Conservation (phyloP, 2,797 vertebrate species). For the Psittacula derbiana region DNA sequence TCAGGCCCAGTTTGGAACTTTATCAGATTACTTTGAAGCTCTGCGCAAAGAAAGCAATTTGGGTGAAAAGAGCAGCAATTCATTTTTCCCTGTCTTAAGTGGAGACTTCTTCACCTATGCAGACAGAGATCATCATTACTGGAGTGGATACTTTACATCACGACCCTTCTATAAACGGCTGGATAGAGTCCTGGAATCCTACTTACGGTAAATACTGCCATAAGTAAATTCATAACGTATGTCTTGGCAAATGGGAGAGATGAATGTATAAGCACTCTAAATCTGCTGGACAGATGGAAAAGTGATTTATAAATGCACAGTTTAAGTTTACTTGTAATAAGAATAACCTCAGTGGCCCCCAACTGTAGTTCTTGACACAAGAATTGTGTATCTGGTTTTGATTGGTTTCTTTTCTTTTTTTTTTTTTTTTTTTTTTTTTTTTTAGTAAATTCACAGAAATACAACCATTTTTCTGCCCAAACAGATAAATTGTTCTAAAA, state of each 20-base stretch:
- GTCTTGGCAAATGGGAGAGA: background rate
- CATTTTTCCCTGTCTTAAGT: constrained; percentile 79
- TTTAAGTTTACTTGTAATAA: background rate
- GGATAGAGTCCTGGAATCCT: constrained; percentile 86
- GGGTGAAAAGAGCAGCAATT: constrained; percentile 42
- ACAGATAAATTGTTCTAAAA: background rate
- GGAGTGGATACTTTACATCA: constrained; percentile 95
- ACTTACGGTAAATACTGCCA: constrained; percentile 75
- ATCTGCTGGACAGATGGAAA: background rate
- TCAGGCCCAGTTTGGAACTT: constrained; percentile 91
- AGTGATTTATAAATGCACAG: background rate
- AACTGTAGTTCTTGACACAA: background rate
- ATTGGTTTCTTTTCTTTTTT: too few species aligned
- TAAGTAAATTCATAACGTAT: background rate
- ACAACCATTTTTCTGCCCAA: background rate
- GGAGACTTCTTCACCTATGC: constrained; percentile 97
- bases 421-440: background rate
- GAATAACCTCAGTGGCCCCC: background rate
- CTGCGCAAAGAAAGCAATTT: constrained; percentile 74
- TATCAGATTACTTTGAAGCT: constrained; percentile 89
- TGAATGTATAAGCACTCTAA: background rate
- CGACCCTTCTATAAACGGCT: constrained; percentile 91
- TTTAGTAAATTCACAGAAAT: background rate
- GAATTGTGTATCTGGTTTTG: background rate
- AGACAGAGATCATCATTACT: constrained; percentile 93